phyloP scores from a whole-genome alignment of 2,888 invertebrate species.

The Andrena bicolor region DNA sequence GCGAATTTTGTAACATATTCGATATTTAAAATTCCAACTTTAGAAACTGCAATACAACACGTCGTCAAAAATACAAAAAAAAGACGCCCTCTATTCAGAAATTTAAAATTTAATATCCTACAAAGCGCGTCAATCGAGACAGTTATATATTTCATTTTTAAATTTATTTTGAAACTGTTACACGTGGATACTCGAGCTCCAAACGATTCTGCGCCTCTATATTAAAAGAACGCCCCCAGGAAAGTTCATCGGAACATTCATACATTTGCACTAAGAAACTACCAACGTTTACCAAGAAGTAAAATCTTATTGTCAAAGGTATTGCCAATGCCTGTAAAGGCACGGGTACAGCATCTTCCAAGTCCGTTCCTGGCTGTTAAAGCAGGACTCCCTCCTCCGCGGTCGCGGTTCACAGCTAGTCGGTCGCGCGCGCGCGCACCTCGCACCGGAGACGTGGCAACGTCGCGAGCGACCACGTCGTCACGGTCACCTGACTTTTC shows the following conservation, averaged over 20 bases:
- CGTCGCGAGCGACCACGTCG: constrained; percentile 71
- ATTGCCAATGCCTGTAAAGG: background rate
- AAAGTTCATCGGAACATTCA: background rate
- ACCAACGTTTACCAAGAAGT: background rate
- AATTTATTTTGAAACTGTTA: too few species aligned
- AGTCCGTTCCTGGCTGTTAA: constrained; percentile 60
- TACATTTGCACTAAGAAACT: background rate
- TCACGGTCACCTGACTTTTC: constrained; percentile 78
- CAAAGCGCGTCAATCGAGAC: too few species aligned
- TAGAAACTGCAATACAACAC: too few species aligned
- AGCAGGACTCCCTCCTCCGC: constrained; percentile 35
- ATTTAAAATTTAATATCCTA: too few species aligned
- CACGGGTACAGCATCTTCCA: constrained; percentile 34
- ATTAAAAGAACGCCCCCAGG: too few species aligned
- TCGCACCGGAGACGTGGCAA: constrained; percentile 64
- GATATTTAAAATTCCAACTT: too few species aligned
- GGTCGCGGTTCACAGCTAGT: constrained; percentile 47
- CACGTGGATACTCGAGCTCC: too few species aligned
- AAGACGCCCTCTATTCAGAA: too few species aligned
- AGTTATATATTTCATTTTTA: too few species aligned
- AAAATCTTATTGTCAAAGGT: background rate
- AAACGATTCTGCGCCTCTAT: too few species aligned
- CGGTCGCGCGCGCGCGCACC: constrained; percentile 45
- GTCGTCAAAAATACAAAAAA: too few species aligned
- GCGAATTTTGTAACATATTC: too few species aligned